Evolutionary conservation across 2,113 vertebrate species (phyloP).

Genomic region (Canis aureus): DNA sequence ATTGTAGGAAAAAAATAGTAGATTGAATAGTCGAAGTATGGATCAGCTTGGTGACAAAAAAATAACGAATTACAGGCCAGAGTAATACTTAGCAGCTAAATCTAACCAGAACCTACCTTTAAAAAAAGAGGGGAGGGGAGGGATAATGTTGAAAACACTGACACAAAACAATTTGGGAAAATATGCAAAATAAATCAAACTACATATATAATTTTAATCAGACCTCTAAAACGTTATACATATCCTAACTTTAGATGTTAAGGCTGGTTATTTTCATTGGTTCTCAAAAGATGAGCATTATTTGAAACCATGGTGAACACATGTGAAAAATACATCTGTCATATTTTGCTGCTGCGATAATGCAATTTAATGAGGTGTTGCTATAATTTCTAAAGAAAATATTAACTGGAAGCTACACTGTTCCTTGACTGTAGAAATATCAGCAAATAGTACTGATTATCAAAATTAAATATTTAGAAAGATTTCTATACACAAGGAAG

Average conservation of each 20-base stretch:
- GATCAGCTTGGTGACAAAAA: conserved; percentile 33
- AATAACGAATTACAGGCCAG: not conserved
- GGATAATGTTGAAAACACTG: not conserved
- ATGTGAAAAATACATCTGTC: not conserved
- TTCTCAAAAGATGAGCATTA: conserved; percentile 19
- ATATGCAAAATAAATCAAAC: conserved; percentile 33
- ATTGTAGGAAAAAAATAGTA: not conserved
- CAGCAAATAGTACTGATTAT: conserved; percentile 39
- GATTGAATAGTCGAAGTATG: not conserved
- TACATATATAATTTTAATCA: conserved; percentile 28
- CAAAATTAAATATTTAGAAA: conserved; percentile 66
- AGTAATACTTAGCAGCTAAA: conserved; percentile 24
- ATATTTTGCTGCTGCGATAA: conserved; percentile 46
- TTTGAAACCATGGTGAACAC: conserved; percentile 50
- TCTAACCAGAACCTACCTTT: not conserved
- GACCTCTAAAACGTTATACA: not conserved
- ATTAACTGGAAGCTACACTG: not conserved
- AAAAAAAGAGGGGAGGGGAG: not conserved
- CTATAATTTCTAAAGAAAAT: conserved; percentile 34
- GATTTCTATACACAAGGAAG: not conserved
- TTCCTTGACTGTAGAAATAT: not conserved
- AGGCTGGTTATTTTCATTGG: conserved; percentile 23
- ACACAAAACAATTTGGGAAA: not conserved
- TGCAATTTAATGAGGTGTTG: conserved; percentile 7
- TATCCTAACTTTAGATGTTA: conserved; percentile 38